These are phyloP conservation scores for Drosophila bifasciata DNA, from an alignment of 1,140 invertebrate genomes.

Conservation along the genomic window DNA sequence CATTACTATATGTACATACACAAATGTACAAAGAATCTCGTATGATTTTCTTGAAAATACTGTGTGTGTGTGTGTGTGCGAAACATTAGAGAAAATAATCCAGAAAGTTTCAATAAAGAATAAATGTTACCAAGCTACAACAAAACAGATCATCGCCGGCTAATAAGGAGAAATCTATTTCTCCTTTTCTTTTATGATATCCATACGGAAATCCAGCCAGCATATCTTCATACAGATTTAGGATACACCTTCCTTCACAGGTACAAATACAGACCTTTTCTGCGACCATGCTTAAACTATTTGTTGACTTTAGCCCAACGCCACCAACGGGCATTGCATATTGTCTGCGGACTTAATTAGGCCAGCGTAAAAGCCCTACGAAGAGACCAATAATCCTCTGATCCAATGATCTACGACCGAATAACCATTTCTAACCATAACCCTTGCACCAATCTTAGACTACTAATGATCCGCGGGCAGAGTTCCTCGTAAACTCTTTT, in stretches of 20 bases:
- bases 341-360: slow-evolving; percentile 56
- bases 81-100: slow-evolving; percentile 22
- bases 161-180: slow-evolving; percentile 12
- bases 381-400: slow-evolving; percentile 40
- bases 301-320: slow-evolving; percentile 66
- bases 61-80: slow-evolving; percentile 20
- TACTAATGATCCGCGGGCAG: slow-evolving; percentile 60
- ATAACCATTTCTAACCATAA: neutral
- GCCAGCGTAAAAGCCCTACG: slow-evolving; percentile 39
- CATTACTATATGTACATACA: slow-evolving; percentile 35
- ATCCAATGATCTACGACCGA: slow-evolving; percentile 29
- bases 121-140: no score
- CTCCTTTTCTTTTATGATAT: slow-evolving; percentile 18
- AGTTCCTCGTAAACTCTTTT: slow-evolving; percentile 69
- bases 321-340: slow-evolving; percentile 16
- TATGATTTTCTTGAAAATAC: slow-evolving; percentile 42
- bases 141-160: neutral
- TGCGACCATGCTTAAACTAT: slow-evolving; percentile 40
- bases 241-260: slow-evolving; percentile 1
- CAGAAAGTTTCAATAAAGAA: no score
- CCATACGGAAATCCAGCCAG: slow-evolving; percentile 26
- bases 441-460: slow-evolving; percentile 52
- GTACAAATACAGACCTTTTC: slow-evolving; percentile 18
- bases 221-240: slow-evolving; percentile 15
- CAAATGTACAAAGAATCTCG: slow-evolving; percentile 2